Evolutionary conservation across 92 coral and sea anemone species (phyloP), one percentile per base, ranked within the genome.

Genomic region (Porites rus): DNA sequence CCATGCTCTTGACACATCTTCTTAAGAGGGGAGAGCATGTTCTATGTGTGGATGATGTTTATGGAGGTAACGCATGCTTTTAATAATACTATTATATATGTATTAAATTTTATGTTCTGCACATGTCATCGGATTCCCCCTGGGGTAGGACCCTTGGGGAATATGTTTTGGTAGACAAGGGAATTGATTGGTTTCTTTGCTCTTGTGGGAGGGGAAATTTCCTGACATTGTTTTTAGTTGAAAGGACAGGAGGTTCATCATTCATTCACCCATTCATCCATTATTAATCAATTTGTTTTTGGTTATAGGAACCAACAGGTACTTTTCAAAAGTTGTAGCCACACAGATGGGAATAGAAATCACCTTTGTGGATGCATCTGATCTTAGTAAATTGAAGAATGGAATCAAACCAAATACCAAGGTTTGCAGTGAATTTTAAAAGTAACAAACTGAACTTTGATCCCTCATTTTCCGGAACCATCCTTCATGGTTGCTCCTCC

Each of bases 11-110:
- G 50, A 91, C 97, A 24, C 99, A 97, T 85, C 88, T 95, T 13
- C 85, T 95, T 74, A 93, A 95, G 84, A 85, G 77, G 75, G 98
- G 99, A 19, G 98, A 97, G 73, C 97, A 97, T 88, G 87, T 97
- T 60, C 88, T 96, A 51, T 92, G 98, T 74, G 95, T 96, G 51
- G 99, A 97, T 92, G 99, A 97, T 82, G 99, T 97, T 16, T 97
- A 97, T 90, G 99, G 99, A 95, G 99, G 99, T 97, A 89, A 10
- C 4, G 2, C 52, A 11, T 17, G 67, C 25, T 11, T 70, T 4
- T 56, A 72, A 8, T 17, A 19, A 19, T 17, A 56, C 13, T 14
- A 10, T 10, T 14, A 56, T 9, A 38, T 38, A 4, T 38, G 46
- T 38, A 38, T 38, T n/a, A n/a, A n/a, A n/a, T n/a, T n/a, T 31